Evolutionary conservation across 1,140 invertebrate genomes (phyloP), one percentile per base, ranked within the genome.

Genomic region (Eciton burchellii): DNA sequence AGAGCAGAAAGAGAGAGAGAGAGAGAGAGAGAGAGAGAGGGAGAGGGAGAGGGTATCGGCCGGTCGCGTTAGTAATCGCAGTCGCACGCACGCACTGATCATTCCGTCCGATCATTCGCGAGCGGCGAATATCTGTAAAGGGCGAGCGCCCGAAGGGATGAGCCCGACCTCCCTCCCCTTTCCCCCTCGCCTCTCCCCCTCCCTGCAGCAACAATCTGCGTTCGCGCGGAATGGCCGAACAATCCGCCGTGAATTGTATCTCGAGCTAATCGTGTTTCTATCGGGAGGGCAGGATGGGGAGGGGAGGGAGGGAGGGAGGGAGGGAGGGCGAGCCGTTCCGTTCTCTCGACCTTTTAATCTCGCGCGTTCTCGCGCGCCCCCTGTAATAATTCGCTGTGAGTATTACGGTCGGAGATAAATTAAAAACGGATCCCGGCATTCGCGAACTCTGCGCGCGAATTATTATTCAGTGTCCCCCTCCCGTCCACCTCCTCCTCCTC

Each of bases 181-280:
- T n/a, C n/a, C n/a, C n/a, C n/a, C n/a, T n/a, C n/a, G n/a, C n/a
- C 6, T 35, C 35, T 35, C 35, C 2, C 35, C 35, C 35, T 35
- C 35, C n/a, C n/a, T n/a, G 35, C 49, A 68, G 74, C 49, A 79
- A 79, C 70, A 79, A 79, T 70, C 74, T 54, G 63, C 35, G n/a
- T n/a, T n/a, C 74, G 52, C 35, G 49, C 49, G 35, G 6, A 6
- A n/a, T n/a, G n/a, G n/a, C 56, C 43, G 62, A 66, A n/a, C n/a
- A n/a, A n/a, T n/a, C 74, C 68, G 66, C 62, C 74, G 74, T 29
- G 71, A 82, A 82, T 52, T 82, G 71, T 82, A 79, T 70, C 52
- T 79, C 16, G 63, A 49, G 49, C 70, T 79, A 79, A 79, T 79
- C 63, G 35, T 70, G 74, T 79, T 79, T 79, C 54, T 79, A 79